A percentile compares a stretch with the other conserved stretches of the same genome.
These are phyloP conservation scores for Parasteatoda tepidariorum DNA, from an alignment of 1,140 invertebrate genomes.

Conservation along the genomic window DNA sequence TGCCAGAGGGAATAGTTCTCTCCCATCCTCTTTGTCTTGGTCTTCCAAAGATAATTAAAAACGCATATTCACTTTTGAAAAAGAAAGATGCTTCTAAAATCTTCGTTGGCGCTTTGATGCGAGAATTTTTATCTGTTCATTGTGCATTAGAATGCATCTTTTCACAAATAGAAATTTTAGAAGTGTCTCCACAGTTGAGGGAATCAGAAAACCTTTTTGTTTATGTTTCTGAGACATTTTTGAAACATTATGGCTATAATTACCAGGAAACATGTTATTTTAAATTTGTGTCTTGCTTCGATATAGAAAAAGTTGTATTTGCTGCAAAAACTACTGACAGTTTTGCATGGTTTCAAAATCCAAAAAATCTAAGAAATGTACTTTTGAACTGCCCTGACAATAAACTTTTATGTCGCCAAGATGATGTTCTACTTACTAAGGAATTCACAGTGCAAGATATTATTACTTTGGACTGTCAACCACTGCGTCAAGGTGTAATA, in stretches of 20 bases:
- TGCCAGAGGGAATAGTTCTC: background rate
- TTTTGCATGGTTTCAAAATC: constrained; percentile 17
- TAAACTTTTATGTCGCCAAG: constrained; percentile 24
- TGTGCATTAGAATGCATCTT: constrained; percentile 11
- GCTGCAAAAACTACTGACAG: constrained; percentile 20
- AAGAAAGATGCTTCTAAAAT: background rate
- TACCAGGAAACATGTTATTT: constrained; percentile 11
- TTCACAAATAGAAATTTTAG: constrained; percentile 1
- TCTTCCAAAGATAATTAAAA: background rate
- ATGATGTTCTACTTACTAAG: constrained; percentile 34
- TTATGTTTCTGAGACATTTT: constrained; percentile 39
- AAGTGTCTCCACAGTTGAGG: background rate
- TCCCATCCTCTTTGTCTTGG: constrained; percentile 23
- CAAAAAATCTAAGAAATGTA: constrained; percentile 8
- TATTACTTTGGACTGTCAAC: constrained; percentile 42
- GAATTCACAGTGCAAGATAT: background rate
- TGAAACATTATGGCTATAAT: constrained; percentile 35
- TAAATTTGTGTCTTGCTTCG: constrained; percentile 14
- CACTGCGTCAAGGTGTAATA: constrained; percentile 34
- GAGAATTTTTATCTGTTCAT: constrained; percentile 3
- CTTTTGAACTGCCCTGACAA: background rate
- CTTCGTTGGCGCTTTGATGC: constrained; percentile 4
- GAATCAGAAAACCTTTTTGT: background rate
- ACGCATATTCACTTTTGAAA: background rate
- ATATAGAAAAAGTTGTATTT: constrained; percentile 37